Evolutionary conservation across 2,113 vertebrate species (phyloP).

Genomic region (Pelecanus crispus): DNA sequence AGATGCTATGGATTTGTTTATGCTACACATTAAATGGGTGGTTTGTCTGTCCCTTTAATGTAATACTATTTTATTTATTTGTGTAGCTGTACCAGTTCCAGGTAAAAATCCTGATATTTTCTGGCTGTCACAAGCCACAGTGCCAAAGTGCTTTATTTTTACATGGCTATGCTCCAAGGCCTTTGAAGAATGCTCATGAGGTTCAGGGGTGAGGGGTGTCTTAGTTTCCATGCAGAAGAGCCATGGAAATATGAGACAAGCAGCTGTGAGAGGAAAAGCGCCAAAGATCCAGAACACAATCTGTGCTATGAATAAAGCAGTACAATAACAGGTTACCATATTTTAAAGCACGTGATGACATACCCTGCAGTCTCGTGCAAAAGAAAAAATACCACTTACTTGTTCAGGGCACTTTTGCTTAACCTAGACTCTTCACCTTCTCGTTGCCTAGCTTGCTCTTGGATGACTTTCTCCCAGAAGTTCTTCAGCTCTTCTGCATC

Average conservation of each 20-base stretch:
- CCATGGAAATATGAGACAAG: slow-evolving; percentile 42
- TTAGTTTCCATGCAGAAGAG: slow-evolving; percentile 47
- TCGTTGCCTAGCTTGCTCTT: slow-evolving; percentile 24
- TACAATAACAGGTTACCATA: slow-evolving; percentile 31
- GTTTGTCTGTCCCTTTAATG: background rate
- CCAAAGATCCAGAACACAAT: slow-evolving; percentile 40
- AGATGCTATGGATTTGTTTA: background rate
- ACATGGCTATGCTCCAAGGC: background rate
- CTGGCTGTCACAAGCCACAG: background rate
- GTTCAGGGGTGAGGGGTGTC: background rate
- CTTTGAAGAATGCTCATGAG: slow-evolving; percentile 48
- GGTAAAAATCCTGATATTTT: slow-evolving; percentile 15
- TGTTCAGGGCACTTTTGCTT: slow-evolving; percentile 57
- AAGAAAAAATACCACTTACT: slow-evolving; percentile 50
- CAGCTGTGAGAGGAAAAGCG: slow-evolving; percentile 38
- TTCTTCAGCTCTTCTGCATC: slow-evolving; percentile 51
- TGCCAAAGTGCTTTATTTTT: slow-evolving; percentile 40
- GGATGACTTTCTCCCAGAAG: slow-evolving; percentile 65
- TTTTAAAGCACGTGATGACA: background rate
- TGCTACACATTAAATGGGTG: background rate
- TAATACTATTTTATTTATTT: background rate
- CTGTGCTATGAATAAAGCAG: slow-evolving; percentile 57
- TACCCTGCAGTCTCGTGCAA: background rate
- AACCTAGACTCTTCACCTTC: slow-evolving; percentile 49
- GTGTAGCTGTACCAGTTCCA: background rate